A percentile compares a stretch with the other conserved stretches of the same genome.
These are phyloP conservation scores for Tachysurus fulvidraco DNA, from an alignment of 2,113 vertebrate genomes.

Conservation along the genomic window DNA sequence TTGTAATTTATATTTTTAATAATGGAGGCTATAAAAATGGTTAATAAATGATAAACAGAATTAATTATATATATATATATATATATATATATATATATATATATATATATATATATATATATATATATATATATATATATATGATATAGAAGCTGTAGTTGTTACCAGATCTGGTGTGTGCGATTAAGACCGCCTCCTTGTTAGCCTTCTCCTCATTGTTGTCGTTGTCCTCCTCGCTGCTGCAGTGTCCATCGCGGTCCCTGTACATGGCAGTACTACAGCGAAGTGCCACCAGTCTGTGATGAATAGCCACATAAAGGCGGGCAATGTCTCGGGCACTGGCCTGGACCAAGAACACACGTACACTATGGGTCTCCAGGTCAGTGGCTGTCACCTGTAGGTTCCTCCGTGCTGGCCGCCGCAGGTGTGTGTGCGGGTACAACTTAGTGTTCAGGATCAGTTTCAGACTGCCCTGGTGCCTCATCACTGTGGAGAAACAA, in stretches of 20 bases:
- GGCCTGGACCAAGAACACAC: slow-evolving; percentile 81
- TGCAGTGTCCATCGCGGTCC: slow-evolving; percentile 56
- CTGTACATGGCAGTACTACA: slow-evolving; percentile 58
- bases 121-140: no score
- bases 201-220: slow-evolving; percentile 53
- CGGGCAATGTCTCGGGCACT: slow-evolving; percentile 73
- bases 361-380: slow-evolving; percentile 70
- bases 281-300: slow-evolving; percentile 77
- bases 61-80: no score
- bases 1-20: neutral
- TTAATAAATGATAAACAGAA: neutral
- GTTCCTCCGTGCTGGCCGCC: slow-evolving; percentile 72
- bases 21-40: neutral
- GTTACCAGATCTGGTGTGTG: slow-evolving; percentile 24
- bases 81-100: no score
- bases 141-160: neutral
- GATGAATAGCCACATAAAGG: slow-evolving; percentile 78
- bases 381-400: slow-evolving; percentile 79
- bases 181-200: neutral
- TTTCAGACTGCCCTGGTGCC: slow-evolving; percentile 81
- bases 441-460: slow-evolving; percentile 83
- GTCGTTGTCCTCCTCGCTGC: slow-evolving; percentile 72
- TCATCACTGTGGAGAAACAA: slow-evolving; percentile 74
- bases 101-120: no score
- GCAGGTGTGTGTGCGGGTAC: slow-evolving; percentile 78